These are phyloP conservation scores for Lysandra coridon DNA, from an alignment of 2,888 invertebrate genomes.

Conservation along the genomic window DNA sequence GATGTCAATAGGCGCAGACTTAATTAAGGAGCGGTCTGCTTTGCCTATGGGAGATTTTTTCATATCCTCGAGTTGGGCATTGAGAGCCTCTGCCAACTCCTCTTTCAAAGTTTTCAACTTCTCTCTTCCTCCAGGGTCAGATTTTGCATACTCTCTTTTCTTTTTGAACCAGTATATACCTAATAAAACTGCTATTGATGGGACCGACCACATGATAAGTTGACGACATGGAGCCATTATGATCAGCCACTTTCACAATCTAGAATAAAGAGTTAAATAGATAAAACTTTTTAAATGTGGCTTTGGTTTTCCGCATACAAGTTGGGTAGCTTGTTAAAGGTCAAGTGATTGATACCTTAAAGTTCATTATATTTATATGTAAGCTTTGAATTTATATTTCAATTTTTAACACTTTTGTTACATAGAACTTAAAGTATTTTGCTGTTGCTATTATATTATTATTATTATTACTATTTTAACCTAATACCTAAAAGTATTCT, in stretches of 20 bases:
- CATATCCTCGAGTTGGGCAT: conserved; percentile 63
- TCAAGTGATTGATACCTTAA: background rate
- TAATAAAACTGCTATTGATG: conserved; percentile 88
- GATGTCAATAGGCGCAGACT: conserved; percentile 86
- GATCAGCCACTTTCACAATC: conserved; percentile 85
- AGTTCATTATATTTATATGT: background rate
- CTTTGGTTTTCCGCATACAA: background rate
- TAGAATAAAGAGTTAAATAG: conserved; percentile 50
- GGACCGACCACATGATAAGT: conserved; percentile 88
- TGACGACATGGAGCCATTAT: conserved; percentile 90
- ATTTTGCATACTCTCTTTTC: conserved; percentile 86
- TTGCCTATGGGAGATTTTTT: conserved; percentile 71
- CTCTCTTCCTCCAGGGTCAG: conserved; percentile 86
- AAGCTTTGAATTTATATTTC: background rate
- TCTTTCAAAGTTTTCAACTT: conserved; percentile 72
- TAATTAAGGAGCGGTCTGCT: conserved; percentile 72
- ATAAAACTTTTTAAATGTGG: background rate
- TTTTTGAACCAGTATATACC: conserved; percentile 92
- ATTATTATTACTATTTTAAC: no score
- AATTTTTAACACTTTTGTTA: background rate
- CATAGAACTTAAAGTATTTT: background rate
- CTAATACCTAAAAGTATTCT: no score
- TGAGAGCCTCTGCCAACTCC: conserved; percentile 73
- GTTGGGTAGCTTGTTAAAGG: background rate
- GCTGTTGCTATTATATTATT: no score